Conservation (phyloP, 2,797 vertebrate species). For the Leucoraja ocellata region DNA sequence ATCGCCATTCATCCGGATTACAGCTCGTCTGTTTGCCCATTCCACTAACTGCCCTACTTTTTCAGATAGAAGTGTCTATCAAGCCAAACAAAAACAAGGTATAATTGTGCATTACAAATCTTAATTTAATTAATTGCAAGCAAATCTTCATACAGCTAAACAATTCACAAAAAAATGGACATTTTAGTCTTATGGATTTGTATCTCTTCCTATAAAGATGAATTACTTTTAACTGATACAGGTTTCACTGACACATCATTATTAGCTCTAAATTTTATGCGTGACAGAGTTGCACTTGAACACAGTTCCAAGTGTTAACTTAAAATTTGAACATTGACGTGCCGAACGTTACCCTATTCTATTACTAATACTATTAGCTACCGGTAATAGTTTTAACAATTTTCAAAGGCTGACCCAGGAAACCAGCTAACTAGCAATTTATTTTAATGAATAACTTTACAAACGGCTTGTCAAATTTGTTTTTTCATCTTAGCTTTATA, state of each 20-base stretch:
- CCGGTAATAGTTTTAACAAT: neutral
- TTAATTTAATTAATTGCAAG: neutral
- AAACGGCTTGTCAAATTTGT: neutral
- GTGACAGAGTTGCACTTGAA: neutral
- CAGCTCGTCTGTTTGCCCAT: constrained; percentile 81
- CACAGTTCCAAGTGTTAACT: neutral
- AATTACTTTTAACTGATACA: neutral
- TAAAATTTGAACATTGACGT: neutral
- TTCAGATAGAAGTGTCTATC: constrained; percentile 82
- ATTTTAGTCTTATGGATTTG: neutral
- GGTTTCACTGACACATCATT: neutral
- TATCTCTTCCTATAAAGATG: neutral
- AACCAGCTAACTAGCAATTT: neutral
- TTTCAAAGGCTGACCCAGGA: neutral
- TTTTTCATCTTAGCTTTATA: neutral
- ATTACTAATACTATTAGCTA: neutral
- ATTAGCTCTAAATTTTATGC: neutral
- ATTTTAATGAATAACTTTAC: neutral
- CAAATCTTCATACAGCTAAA: neutral
- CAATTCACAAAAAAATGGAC: too few species aligned
- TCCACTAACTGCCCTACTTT: constrained; percentile 92
- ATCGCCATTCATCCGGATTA: constrained; percentile 90
- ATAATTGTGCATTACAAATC: neutral
- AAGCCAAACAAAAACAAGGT: constrained; percentile 34
- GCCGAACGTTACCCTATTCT: neutral